These are phyloP conservation scores for Pitta sordida DNA, from an alignment of 2,113 vertebrate species.

Conservation along the genomic window DNA sequence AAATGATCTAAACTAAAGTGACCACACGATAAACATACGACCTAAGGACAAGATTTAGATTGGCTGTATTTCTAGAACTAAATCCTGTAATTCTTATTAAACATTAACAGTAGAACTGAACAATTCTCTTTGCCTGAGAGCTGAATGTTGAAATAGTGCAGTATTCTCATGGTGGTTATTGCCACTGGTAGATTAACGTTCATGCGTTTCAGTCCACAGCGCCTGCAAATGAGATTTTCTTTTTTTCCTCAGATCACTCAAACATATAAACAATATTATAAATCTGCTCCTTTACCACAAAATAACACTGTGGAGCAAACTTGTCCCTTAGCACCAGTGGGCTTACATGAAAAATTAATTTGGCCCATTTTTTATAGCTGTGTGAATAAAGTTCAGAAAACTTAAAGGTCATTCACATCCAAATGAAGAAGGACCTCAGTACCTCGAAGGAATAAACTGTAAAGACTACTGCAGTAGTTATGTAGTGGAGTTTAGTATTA, in stretches of 20 bases:
- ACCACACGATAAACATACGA: no score
- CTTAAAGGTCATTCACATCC: not conserved
- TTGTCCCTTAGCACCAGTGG: constrained; percentile 1
- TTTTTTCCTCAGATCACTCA: constrained; percentile 31
- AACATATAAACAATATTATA: constrained; percentile 25
- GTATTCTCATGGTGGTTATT: not conserved
- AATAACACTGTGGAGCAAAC: constrained; percentile 35
- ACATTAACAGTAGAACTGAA: not conserved
- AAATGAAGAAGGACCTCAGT: not conserved
- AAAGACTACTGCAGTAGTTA: not conserved
- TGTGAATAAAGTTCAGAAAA: constrained; percentile 11
- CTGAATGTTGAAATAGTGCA: not conserved
- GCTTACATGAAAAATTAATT: constrained; percentile 15
- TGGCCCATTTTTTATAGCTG: not conserved
- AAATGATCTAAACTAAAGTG: not conserved
- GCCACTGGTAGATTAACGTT: constrained; percentile 13
- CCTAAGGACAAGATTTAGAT: not conserved
- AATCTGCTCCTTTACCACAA: not conserved
- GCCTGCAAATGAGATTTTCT: constrained; percentile 48
- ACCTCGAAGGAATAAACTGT: not conserved
- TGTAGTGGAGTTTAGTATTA: not conserved
- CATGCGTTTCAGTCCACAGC: constrained; percentile 21
- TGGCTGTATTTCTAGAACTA: not conserved
- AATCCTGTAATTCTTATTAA: not conserved
- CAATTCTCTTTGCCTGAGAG: constrained; percentile 3